Evolutionary conservation across 2,888 invertebrate species (phyloP).

Genomic region (Formica aserva): DNA sequence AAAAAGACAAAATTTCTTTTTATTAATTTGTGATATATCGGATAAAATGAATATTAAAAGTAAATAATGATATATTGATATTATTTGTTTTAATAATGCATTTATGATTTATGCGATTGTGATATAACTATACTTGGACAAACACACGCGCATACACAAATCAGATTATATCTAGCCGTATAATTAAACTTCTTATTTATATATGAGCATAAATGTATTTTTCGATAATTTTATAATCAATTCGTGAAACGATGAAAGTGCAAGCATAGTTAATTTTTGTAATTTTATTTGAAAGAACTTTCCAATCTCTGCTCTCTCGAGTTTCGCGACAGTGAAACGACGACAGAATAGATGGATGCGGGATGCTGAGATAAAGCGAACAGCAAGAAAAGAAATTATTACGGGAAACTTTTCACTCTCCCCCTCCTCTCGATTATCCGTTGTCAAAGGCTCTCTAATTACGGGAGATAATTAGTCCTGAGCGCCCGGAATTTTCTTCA

Average conservation of each 20-base stretch:
- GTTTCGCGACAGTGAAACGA: slow-evolving; percentile 16
- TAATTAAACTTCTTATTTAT: not conserved
- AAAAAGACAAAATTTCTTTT: not conserved
- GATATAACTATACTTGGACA: slow-evolving; percentile 4
- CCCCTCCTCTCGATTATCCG: slow-evolving; percentile 56
- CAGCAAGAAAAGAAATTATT: slow-evolving; percentile 59
- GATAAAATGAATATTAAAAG: not conserved
- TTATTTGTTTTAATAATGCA: not conserved
- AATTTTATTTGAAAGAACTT: slow-evolving; percentile 47
- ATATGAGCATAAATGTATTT: not conserved
- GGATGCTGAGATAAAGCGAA: slow-evolving; percentile 6
- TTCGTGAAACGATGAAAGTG: not conserved
- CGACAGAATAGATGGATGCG: slow-evolving; percentile 6
- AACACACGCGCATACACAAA: not conserved
- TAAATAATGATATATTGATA: not conserved
- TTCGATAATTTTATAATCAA: slow-evolving; percentile 34
- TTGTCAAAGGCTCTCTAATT: slow-evolving; percentile 72
- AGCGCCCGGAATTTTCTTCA: slow-evolving; percentile 54
- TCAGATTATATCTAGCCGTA: not conserved
- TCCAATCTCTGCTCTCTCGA: not conserved
- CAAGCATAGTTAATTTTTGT: slow-evolving; percentile 10
- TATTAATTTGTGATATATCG: not conserved
- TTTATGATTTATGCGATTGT: not conserved
- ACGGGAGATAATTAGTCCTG: slow-evolving; percentile 68
- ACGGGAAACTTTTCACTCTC: slow-evolving; percentile 60